Evolutionary conservation across 2,797 vertebrate species (phyloP), one percentile per base, ranked within the genome.

Genomic region (Sebastes trivittatus): DNA sequence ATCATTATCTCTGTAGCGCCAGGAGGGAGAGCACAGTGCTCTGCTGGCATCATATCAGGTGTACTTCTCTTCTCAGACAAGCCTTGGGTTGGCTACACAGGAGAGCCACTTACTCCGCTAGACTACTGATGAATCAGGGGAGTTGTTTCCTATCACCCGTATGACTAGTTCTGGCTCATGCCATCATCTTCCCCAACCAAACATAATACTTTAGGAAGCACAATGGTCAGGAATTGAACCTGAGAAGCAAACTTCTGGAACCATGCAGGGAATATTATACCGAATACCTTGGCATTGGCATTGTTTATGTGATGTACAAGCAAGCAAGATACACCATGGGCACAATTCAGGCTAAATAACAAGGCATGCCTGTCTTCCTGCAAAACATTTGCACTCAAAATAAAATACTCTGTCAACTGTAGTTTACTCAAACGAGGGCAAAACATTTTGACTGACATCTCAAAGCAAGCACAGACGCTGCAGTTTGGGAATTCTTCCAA

Each of bases 51-150:
- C 81, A 71, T 83, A 90, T 90, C 90, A 84, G 81, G 66, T 84
- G 78, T 68, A 70, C 29, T 71, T 88, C 85, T 85, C 78, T 77
- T 78, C 82, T 84, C 84, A 85, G 75, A 84, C 75, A 80, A 92
- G 88, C 87, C 81, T 82, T 77, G 36, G 87, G 90, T 83, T 58
- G 77, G 83, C 81, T 58, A 85, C 80, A 88, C 86, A 84, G 82
- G 72, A 81, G 74, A 91, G 60, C 65, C 72, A 68, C 82, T 75
- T 81, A 84, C 84, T 76, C 84, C 69, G 70, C 52, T 29, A 72
- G 91, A 92, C 90, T 91, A 83, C 87, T 88, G 89, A 94, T 94
- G 89, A 90, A 69, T 65, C 67, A 70, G 64, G 65, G 75, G 75
- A 83, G 75, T 64, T 81, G 49, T 73, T 72, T 82, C 56, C 77